Percentiles rank a stretch among this genome's conserved stretches.
These are phyloP conservation scores for Corvus moneduloides DNA, from an alignment of 2,113 vertebrate genomes.

Conservation along the genomic window DNA sequence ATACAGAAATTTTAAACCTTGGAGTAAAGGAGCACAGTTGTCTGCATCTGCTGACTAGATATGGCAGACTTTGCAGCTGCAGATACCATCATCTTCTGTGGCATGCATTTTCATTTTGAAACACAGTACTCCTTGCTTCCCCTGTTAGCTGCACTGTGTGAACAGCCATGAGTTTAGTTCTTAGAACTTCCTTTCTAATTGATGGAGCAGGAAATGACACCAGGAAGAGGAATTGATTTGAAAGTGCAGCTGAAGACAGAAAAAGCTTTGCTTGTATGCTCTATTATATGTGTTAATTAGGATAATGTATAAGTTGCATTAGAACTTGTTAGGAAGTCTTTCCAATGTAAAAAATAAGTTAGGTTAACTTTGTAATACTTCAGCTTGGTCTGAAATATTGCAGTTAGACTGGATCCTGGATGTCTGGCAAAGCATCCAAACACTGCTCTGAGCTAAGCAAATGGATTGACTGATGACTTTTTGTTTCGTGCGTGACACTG, in stretches of 20 bases:
- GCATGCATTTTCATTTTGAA: background rate
- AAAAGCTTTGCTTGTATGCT: background rate
- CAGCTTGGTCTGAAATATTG: background rate
- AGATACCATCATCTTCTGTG: background rate
- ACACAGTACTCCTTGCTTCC: background rate
- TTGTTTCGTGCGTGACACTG: background rate
- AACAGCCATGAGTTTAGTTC: background rate
- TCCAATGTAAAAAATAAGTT: background rate
- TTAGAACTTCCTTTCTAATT: background rate
- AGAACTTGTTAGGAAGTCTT: background rate
- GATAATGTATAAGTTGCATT: background rate
- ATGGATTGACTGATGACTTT: background rate
- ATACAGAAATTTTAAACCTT: background rate
- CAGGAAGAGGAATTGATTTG: background rate
- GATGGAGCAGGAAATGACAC: background rate
- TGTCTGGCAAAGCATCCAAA: background rate
- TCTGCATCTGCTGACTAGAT: background rate
- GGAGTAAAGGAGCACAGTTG: background rate
- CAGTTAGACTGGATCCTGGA: background rate
- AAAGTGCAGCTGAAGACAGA: background rate
- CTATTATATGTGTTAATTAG: background rate
- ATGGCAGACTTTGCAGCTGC: background rate
- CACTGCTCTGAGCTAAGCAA: background rate
- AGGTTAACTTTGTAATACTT: background rate
- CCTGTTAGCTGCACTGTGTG: background rate